Conservation (phyloP, 2,888 invertebrate species). For the Oligia fasciuncula region DNA sequence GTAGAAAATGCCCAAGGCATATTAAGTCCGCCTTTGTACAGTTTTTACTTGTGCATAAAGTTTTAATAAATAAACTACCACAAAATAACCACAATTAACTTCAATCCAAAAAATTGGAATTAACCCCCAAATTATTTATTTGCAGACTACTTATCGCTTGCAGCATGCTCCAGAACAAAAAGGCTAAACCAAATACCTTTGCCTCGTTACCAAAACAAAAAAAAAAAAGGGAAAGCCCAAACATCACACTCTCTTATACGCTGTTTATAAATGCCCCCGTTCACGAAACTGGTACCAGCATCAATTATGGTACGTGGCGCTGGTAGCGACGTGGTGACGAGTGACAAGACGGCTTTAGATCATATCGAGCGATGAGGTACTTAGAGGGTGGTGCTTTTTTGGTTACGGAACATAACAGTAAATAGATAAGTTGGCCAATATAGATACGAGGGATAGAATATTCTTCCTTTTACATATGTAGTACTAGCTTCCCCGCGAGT, state of each 20-base stretch:
- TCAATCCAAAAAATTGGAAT: too few species aligned
- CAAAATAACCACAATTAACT: too few species aligned
- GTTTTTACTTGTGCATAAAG: too few species aligned
- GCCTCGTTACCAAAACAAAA: conserved; percentile 27
- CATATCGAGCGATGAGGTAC: conserved; percentile 75
- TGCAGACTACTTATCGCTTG: too few species aligned
- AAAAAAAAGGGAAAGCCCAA: conserved; percentile 31
- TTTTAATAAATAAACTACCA: too few species aligned
- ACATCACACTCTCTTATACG: conserved; percentile 64
- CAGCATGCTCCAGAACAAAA: not conserved
- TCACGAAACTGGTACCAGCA: conserved; percentile 71
- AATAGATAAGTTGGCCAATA: not conserved
- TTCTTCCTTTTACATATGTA: too few species aligned
- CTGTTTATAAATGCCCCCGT: conserved; percentile 69
- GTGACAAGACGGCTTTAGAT: conserved; percentile 83
- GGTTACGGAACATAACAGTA: not conserved
- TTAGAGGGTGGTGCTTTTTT: conserved; percentile 72
- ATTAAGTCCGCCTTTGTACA: too few species aligned
- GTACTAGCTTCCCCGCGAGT: too few species aligned
- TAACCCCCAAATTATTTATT: too few species aligned
- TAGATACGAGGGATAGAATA: too few species aligned
- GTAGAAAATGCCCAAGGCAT: too few species aligned
- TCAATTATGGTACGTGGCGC: conserved; percentile 79
- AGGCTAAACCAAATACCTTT: conserved; percentile 22
- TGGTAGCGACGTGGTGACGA: conserved; percentile 79